A percentile compares a stretch with the other conserved stretches of the same genome.
Conservation (phyloP, 1,140 invertebrate genomes). For the Magallana angulata region DNA sequence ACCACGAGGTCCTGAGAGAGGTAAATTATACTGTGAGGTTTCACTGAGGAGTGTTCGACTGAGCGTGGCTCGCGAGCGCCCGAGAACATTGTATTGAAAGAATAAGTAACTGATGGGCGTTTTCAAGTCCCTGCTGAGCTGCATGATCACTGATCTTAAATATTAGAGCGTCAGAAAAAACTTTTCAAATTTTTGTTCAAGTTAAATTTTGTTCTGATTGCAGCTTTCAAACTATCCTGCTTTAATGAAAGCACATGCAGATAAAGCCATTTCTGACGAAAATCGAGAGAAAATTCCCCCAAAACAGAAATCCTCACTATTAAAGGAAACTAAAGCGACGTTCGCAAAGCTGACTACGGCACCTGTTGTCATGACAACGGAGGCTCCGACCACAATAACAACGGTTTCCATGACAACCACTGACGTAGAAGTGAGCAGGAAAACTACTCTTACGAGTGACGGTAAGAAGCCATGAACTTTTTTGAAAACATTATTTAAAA, state of each 20-base stretch:
- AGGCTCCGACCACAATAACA: neutral
- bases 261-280: neutral
- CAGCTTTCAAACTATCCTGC: conserved; percentile 5
- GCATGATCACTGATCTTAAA: too few species aligned
- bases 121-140: too few species aligned
- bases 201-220: neutral
- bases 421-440: neutral
- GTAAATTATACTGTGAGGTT: conserved; percentile 7
- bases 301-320: neutral
- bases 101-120: too few species aligned
- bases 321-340: neutral
- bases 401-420: neutral
- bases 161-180: too few species aligned
- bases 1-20: conserved; percentile 50
- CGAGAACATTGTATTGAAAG: too few species aligned
- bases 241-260: conserved; percentile 10
- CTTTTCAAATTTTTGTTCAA: too few species aligned
- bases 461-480: neutral
- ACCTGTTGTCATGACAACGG: neutral
- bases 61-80: too few species aligned
- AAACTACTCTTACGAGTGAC: neutral
- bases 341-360: neutral
- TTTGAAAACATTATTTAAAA: too few species aligned
- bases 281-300: neutral
- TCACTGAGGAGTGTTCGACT: too few species aligned